These are phyloP conservation scores for Acleris emargana DNA, from an alignment of 2,888 invertebrate genomes.

Conservation along the genomic window DNA sequence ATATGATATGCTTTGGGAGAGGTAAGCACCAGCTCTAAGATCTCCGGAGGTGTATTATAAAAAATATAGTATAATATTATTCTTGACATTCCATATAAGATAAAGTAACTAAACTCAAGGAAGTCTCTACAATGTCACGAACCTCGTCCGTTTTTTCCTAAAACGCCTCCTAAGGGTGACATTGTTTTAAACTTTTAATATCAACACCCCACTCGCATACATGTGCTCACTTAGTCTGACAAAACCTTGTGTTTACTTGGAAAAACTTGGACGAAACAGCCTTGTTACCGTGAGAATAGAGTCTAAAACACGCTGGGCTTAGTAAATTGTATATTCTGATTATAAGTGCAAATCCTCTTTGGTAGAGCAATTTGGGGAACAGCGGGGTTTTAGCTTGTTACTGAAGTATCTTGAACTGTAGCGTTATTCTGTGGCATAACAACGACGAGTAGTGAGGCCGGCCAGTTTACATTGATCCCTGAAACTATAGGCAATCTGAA, in stretches of 20 bases:
- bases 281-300: neutral
- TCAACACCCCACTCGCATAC: constrained; percentile 47
- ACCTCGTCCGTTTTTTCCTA: constrained; percentile 40
- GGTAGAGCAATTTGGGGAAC: constrained; percentile 48
- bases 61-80: too few species aligned
- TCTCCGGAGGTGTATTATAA: too few species aligned
- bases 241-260: constrained; percentile 33
- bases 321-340: constrained; percentile 39
- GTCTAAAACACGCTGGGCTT: constrained; percentile 28
- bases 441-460: too few species aligned
- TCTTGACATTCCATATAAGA: too few species aligned
- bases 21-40: too few species aligned
- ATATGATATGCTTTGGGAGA: too few species aligned
- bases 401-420: constrained; percentile 41
- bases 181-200: constrained; percentile 48
- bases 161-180: constrained; percentile 36
- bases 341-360: constrained; percentile 50
- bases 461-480: too few species aligned
- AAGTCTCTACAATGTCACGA: constrained; percentile 6
- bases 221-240: constrained; percentile 40
- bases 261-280: constrained; percentile 28
- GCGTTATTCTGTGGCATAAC: constrained; percentile 10
- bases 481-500: too few species aligned
- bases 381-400: constrained; percentile 45
- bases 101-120: neutral